These are phyloP conservation scores for Bibio marci DNA, from an alignment of 2,888 invertebrate species.

Conservation along the genomic window DNA sequence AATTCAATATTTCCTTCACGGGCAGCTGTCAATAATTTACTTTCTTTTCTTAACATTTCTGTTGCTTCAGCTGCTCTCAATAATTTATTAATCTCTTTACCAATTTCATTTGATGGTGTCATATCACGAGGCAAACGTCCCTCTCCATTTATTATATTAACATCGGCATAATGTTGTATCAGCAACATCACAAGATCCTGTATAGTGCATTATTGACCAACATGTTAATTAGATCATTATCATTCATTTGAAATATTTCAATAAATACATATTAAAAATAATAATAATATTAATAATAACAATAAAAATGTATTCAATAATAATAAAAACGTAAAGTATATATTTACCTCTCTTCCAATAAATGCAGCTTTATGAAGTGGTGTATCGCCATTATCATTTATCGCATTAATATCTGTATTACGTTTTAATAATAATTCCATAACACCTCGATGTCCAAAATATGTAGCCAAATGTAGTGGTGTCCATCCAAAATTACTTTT, in stretches of 20 bases:
- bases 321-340: neutral
- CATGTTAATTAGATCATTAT: too few species aligned
- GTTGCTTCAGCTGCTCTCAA: slow-evolving; percentile 41
- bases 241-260: too few species aligned
- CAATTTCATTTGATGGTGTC: slow-evolving; percentile 35
- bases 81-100: slow-evolving; percentile 31
- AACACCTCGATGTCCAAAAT: slow-evolving; percentile 45
- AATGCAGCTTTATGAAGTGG: slow-evolving; percentile 50
- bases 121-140: slow-evolving; percentile 40
- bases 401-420: slow-evolving; percentile 40
- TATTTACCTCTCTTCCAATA: slow-evolving; percentile 43
- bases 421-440: slow-evolving; percentile 37
- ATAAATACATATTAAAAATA: too few species aligned
- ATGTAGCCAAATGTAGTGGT: slow-evolving; percentile 46
- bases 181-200: slow-evolving; percentile 45
- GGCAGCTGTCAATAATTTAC: slow-evolving; percentile 39
- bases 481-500: slow-evolving; percentile 52
- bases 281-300: too few species aligned
- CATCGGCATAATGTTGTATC: slow-evolving; percentile 42
- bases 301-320: too few species aligned
- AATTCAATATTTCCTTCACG: slow-evolving; percentile 38
- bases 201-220: slow-evolving; percentile 6
- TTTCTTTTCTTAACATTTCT: slow-evolving; percentile 36
- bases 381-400: slow-evolving; percentile 47
- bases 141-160: slow-evolving; percentile 45